Conservation (phyloP, 2,113 vertebrate genomes). For the Pseudorectes ferrugineus region DNA sequence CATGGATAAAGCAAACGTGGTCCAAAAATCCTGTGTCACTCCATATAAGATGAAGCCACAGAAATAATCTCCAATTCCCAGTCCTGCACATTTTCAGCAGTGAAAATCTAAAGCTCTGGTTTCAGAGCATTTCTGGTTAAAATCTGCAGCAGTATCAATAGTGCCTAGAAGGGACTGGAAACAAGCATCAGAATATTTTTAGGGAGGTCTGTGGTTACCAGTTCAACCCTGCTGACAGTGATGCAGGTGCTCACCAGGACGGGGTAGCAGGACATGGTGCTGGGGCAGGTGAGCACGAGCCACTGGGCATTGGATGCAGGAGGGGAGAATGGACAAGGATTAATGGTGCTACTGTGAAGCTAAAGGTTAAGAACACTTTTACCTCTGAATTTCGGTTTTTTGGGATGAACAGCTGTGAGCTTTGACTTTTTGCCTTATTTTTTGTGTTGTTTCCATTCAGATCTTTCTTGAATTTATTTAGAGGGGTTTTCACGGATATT, state of each 20-base stretch:
- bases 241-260: rapidly evolving
- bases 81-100: neutral
- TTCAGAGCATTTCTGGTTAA: neutral
- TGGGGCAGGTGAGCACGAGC: rapidly evolving
- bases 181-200: neutral
- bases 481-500: neutral
- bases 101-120: neutral
- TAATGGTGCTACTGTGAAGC: neutral
- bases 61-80: neutral
- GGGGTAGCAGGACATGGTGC: rapidly evolving
- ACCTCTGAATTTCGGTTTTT: neutral
- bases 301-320: neutral
- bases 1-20: neutral
- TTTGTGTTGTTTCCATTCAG: neutral
- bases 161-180: neutral
- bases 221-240: neutral
- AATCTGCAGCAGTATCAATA: neutral
- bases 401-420: neutral
- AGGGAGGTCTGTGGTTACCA: neutral
- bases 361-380: neutral
- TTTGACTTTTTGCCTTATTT: neutral
- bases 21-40: neutral
- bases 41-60: neutral
- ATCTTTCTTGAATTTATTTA: neutral
- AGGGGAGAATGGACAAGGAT: neutral